Percentiles rank a stretch among this genome's conserved stretches.
phyloP scores from a whole-genome alignment of 2,888 invertebrate species.

The Chaitophorus viminalis region DNA sequence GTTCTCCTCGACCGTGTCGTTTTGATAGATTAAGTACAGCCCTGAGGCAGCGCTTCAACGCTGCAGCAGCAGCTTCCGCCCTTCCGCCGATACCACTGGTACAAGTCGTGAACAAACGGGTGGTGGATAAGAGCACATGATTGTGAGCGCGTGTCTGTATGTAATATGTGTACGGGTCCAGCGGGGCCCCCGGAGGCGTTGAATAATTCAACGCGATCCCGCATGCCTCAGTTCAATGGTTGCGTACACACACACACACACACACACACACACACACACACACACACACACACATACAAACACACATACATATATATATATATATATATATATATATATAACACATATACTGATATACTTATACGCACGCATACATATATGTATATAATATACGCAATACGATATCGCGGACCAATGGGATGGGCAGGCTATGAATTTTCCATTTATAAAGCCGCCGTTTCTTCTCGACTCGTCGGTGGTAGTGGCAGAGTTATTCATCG shows the following conservation, averaged over 20 bases:
- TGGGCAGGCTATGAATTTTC: slow-evolving; percentile 40
- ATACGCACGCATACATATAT: not conserved
- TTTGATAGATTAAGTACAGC: not conserved
- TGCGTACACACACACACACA: not conserved
- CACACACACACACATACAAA: not conserved
- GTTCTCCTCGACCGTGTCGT: not conserved
- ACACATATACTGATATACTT: no score
- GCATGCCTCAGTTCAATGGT: not conserved
- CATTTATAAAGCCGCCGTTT: slow-evolving; percentile 39
- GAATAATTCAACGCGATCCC: slow-evolving; percentile 51
- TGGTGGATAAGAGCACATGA: not conserved
- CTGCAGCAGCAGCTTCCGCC: not conserved
- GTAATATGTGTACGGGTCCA: not conserved
- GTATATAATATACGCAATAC: not conserved
- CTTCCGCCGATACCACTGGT: no score
- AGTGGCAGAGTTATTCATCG: not conserved
- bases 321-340: no score
- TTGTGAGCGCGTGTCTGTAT: not conserved
- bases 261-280: not conserved
- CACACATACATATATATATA: no score
- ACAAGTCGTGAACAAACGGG: not conserved
- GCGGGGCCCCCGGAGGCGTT: not conserved
- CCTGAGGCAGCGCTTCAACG: not conserved
- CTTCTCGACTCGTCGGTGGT: slow-evolving; percentile 11
- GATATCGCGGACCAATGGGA: not conserved